Evolutionary conservation across 1,140 invertebrate genomes (phyloP), one percentile per base, ranked within the genome.

Genomic region (Liolophura sinensis): DNA sequence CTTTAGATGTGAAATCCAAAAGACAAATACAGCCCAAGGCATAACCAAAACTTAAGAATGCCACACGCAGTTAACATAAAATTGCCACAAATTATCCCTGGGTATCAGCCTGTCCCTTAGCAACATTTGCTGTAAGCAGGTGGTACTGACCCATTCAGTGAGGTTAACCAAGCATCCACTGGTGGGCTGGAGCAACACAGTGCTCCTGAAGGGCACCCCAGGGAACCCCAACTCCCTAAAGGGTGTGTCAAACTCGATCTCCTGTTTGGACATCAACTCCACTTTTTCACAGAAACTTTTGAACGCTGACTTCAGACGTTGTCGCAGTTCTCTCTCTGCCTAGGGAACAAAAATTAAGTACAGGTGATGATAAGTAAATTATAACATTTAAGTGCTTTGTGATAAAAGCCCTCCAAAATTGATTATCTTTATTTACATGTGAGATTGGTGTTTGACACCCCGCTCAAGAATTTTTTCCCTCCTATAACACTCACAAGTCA

Each of bases 211-310:
- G 0, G 98, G 97, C n/a, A 94, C 97, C 67, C 98, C 98, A 71
- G 94, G 94, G 84, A 98, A 99, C 61, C 96, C 97, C 22, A 99
- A 86, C 73, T 99, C 96, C 86, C 95, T 89, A 87, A 99, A 99
- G 14, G 98, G 97, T 48, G 94, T 94, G 84, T 99, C 98, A 86
- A 99, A 99, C 86, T 99, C 97, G 46, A 99, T 91, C 84, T 96
- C 93, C 79, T 95, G 92, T 84, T 98, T 99, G 1, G 96, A 98
- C 88, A 97, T 93, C 11, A 89, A 86, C 84, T 98, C 96, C 12
- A 99, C 96, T 81, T 99, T 96, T 82, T 99, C 97, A 83, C 94
- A 97, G 85, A 99, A 99, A 78, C 92, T 96, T 84, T 97, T 98
- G 82, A 99, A 99, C 15, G 97, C 96, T 11, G 93, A 91, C 84